Percentiles rank a stretch among this genome's conserved stretches.
Conservation (phyloP, 2,113 vertebrate genomes). For the Ardeotis arabs region DNA sequence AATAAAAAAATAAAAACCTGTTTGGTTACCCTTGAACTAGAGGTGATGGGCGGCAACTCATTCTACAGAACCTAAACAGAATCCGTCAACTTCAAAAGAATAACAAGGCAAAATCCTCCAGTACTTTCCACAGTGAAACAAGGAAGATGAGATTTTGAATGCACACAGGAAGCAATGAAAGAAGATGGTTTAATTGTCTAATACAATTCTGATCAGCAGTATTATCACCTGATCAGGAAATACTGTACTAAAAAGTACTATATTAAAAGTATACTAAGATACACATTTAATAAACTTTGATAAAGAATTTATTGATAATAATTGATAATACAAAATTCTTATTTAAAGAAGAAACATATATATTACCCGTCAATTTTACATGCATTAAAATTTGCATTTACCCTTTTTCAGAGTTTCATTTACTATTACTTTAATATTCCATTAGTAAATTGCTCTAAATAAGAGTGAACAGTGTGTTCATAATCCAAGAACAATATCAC, state of each 20-base stretch:
- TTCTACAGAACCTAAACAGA: not conserved
- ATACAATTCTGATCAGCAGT: not conserved
- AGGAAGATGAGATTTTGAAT: not conserved
- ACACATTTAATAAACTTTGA: not conserved
- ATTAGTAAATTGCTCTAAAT: not conserved
- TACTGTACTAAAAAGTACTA: not conserved
- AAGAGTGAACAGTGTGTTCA: not conserved
- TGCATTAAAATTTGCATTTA: not conserved
- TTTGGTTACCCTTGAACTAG: not conserved
- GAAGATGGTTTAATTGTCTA: not conserved
- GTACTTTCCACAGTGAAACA: not conserved
- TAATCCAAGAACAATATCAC: not conserved
- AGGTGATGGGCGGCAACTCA: accelerated
- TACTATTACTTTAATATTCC: not conserved
- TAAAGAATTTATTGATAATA: not conserved
- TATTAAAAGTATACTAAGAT: not conserved
- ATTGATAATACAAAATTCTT: not conserved
- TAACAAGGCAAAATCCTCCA: accelerated
- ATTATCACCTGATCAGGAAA: not conserved
- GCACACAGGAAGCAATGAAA: not conserved
- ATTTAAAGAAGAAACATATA: not conserved
- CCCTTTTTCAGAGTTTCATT: not conserved
- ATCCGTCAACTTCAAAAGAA: not conserved
- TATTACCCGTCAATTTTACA: not conserved
- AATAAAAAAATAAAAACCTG: not conserved